Evolutionary conservation across 2,113 vertebrate genomes (phyloP).

Genomic region (Gorsachius goisagi): DNA sequence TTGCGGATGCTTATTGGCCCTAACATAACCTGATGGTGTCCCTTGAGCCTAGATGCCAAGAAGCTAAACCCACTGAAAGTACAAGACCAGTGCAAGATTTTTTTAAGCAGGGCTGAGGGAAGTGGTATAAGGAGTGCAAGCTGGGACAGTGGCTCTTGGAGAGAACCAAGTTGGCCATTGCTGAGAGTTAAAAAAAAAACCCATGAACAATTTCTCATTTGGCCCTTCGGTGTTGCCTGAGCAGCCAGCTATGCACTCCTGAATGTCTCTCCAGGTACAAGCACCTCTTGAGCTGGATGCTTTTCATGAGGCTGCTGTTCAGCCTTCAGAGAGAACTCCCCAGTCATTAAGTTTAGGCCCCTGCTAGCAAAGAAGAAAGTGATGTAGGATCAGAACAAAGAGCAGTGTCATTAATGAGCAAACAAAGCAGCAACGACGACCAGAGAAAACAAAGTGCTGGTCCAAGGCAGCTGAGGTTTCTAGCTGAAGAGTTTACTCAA

Average conservation of each 20-base stretch:
- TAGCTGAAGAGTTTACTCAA: background rate
- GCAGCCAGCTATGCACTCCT: background rate
- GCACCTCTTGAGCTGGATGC: slow-evolving; percentile 31
- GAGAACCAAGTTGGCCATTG: background rate
- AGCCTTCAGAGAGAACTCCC: slow-evolving; percentile 5
- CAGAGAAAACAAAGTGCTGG: slow-evolving; percentile 23
- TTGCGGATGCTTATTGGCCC: background rate
- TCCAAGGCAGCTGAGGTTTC: background rate
- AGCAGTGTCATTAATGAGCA: slow-evolving; percentile 23
- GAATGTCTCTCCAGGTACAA: slow-evolving; percentile 31
- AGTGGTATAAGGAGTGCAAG: background rate
- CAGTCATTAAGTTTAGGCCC: background rate
- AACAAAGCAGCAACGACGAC: background rate
- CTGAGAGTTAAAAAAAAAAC: background rate
- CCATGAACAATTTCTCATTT: background rate
- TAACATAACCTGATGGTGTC: too few species aligned
- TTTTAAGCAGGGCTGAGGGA: background rate
- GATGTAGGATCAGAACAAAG: slow-evolving; percentile 2
- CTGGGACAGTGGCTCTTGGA: background rate
- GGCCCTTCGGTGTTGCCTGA: background rate
- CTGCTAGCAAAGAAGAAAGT: background rate
- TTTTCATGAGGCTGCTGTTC: background rate
- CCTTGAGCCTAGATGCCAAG: background rate
- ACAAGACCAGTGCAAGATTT: background rate
- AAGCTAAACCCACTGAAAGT: background rate